Percentiles rank a stretch among this genome's conserved stretches.
These are phyloP conservation scores for Myrmophylax atrothorax DNA, from an alignment of 2,113 vertebrate species.

Conservation along the genomic window DNA sequence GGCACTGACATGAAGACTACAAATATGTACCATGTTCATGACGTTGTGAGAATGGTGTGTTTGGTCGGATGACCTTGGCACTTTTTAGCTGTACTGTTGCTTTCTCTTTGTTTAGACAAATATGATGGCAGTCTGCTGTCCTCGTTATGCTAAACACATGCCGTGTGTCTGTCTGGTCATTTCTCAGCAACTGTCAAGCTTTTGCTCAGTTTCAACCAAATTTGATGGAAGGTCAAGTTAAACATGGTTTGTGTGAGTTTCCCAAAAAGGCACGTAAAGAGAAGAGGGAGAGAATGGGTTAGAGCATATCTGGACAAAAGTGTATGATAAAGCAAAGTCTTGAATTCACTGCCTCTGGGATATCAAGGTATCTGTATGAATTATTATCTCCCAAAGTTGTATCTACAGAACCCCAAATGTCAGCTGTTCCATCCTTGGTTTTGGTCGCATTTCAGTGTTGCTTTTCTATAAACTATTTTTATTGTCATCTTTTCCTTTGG, in stretches of 20 bases:
- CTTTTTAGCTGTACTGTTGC: background rate
- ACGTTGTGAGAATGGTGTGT: fast-evolving
- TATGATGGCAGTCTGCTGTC: background rate
- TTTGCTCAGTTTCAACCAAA: background rate
- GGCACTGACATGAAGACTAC: background rate
- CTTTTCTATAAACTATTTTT: background rate
- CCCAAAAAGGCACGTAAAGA: background rate
- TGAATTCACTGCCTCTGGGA: background rate
- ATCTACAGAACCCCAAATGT: background rate
- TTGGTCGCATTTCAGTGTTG: background rate
- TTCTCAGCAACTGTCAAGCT: background rate
- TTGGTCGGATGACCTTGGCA: background rate
- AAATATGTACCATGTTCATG: background rate
- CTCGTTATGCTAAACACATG: fast-evolving
- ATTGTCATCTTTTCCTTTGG: background rate
- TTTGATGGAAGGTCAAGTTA: background rate
- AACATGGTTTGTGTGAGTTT: background rate
- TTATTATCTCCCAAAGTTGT: background rate
- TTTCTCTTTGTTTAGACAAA: background rate
- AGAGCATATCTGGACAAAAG: background rate
- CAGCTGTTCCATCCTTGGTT: background rate
- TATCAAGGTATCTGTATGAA: background rate
- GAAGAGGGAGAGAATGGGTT: background rate
- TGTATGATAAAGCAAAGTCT: background rate
- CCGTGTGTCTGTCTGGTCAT: fast-evolving